A percentile compares a stretch with the other conserved stretches of the same genome.
phyloP scores from a whole-genome alignment of 2,888 invertebrate species.

The Cerastis rubricosa region DNA sequence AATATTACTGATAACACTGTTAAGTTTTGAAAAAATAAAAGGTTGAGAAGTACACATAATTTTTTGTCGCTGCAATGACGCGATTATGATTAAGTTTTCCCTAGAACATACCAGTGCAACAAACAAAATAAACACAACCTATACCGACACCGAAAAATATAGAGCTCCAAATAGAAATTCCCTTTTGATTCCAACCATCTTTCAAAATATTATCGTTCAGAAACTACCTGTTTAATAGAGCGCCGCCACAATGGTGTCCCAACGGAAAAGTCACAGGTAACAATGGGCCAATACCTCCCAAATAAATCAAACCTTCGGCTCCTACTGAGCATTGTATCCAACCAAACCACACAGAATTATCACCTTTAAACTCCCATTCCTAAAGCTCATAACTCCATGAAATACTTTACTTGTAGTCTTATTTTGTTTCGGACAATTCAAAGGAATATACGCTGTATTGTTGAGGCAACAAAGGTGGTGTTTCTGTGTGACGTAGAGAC shows the following conservation, averaged over 20 bases:
- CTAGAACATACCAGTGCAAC: background rate
- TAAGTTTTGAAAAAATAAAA: background rate
- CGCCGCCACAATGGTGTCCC: conserved; percentile 59
- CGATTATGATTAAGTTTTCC: background rate
- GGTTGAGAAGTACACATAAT: background rate
- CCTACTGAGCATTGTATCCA: conserved; percentile 61
- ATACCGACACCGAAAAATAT: conserved; percentile 20
- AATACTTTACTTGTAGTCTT: conserved; percentile 46
- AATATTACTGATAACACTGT: background rate
- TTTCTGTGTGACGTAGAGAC: conserved; percentile 43
- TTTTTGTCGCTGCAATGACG: no score
- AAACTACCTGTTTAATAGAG: conserved; percentile 67
- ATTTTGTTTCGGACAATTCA: conserved; percentile 44
- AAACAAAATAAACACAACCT: background rate
- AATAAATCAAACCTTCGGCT: conserved; percentile 69
- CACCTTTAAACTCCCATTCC: conserved; percentile 44
- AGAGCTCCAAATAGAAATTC: conserved; percentile 42
- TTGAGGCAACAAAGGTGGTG: conserved; percentile 25
- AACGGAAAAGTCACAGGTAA: conserved; percentile 67
- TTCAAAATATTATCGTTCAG: conserved; percentile 67
- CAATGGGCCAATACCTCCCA: conserved; percentile 67
- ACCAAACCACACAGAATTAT: conserved; percentile 55
- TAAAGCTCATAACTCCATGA: conserved; percentile 57
- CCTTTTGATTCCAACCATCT: conserved; percentile 56
- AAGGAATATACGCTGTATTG: conserved; percentile 51